These are phyloP conservation scores for Crotalus viridis DNA, from an alignment of 2,113 vertebrate genomes.

Conservation along the genomic window DNA sequence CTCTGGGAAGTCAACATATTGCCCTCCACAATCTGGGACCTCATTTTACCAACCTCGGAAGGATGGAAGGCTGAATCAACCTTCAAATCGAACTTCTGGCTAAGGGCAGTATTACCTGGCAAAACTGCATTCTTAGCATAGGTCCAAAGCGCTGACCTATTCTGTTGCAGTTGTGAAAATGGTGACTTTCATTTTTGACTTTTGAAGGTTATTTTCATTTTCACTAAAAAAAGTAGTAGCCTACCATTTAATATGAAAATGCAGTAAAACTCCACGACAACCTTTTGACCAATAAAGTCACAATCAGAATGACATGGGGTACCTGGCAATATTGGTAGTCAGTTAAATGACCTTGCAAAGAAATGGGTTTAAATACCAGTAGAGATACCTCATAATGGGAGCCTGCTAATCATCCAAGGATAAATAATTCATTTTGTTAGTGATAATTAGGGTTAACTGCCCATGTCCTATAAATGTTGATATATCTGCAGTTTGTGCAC, in stretches of 20 bases:
- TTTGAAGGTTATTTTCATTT: background rate
- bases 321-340: background rate
- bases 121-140: too few species aligned
- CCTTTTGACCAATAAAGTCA: background rate
- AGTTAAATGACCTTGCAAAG: background rate
- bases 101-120: too few species aligned
- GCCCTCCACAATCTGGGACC: too few species aligned
- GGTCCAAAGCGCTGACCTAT: background rate
- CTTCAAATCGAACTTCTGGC: too few species aligned
- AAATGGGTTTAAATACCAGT: background rate
- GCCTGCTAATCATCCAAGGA: background rate
- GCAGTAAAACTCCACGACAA: background rate
- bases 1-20: too few species aligned
- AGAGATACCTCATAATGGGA: background rate
- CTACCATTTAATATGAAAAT: background rate
- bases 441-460: background rate
- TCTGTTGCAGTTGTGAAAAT: background rate
- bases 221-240: background rate
- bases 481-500: background rate
- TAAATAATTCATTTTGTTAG: background rate
- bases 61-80: too few species aligned
- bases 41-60: too few species aligned
- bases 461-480: background rate
- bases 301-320: background rate
- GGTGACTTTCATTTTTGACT: background rate